These are phyloP conservation scores for Hesperophylax magnus DNA, from an alignment of 1,140 invertebrate species.

Conservation along the genomic window DNA sequence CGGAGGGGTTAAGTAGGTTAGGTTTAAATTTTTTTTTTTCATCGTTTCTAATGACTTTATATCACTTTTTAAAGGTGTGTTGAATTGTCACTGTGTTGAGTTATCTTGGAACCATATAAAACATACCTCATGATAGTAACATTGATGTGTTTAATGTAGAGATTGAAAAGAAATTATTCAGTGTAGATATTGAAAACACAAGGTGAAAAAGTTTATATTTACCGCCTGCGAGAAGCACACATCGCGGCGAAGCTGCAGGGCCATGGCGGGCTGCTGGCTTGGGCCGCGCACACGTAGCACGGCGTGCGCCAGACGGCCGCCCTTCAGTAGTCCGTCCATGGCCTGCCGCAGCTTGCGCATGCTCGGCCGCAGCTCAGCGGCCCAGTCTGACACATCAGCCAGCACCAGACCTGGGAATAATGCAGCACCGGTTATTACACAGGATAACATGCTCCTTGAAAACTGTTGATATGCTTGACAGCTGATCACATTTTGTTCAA, in stretches of 20 bases:
- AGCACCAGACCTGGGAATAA: slow-evolving; percentile 71
- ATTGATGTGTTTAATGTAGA: too few species aligned
- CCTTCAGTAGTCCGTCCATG: slow-evolving; percentile 86
- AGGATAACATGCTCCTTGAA: background rate
- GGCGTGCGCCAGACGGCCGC: slow-evolving; percentile 87
- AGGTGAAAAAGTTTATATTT: slow-evolving; percentile 62
- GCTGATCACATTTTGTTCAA: too few species aligned
- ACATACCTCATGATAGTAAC: too few species aligned
- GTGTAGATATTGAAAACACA: too few species aligned
- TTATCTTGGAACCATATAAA: too few species aligned
- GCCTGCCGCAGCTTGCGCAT: slow-evolving; percentile 86
- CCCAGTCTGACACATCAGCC: slow-evolving; percentile 80
- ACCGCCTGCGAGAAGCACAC: slow-evolving; percentile 95
- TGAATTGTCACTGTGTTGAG: too few species aligned
- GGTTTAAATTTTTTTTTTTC: too few species aligned
- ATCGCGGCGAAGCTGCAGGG: slow-evolving; percentile 83
- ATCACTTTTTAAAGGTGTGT: too few species aligned
- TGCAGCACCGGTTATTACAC: background rate
- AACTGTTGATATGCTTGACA: too few species aligned
- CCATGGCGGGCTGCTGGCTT: slow-evolving; percentile 71
- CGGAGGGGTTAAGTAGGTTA: too few species aligned
- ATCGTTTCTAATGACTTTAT: too few species aligned
- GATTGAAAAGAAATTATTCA: too few species aligned
- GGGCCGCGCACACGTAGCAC: slow-evolving; percentile 85
- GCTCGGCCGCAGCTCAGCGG: slow-evolving; percentile 81